phyloP scores from a whole-genome alignment of 2,113 vertebrate genomes.

The Synodontis membranacea region DNA sequence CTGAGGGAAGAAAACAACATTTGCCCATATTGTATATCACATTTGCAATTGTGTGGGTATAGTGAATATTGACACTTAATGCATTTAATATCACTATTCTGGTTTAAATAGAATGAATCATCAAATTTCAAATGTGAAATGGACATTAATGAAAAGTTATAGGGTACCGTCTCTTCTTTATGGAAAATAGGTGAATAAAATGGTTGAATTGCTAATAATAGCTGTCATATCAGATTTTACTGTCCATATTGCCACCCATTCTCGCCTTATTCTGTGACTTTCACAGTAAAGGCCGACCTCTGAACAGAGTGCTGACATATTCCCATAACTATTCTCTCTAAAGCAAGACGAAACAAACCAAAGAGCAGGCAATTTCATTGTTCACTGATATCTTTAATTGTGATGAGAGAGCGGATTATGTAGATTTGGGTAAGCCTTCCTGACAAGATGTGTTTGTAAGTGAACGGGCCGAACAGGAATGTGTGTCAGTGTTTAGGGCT shows the following conservation, averaged over 20 bases:
- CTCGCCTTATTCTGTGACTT: constrained; percentile 36
- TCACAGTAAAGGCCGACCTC: constrained; percentile 38
- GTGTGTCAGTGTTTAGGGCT: constrained; percentile 75
- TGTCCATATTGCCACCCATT: constrained; percentile 32
- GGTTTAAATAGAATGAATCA: not conserved
- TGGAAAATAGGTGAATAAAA: not conserved
- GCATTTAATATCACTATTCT: not conserved
- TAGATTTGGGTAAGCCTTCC: constrained; percentile 79
- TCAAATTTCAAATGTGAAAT: not conserved
- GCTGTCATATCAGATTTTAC: not conserved
- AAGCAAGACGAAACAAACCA: constrained; percentile 75
- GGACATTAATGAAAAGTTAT: no score
- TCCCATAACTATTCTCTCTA: constrained; percentile 58
- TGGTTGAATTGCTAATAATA: not conserved
- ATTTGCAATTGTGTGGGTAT: not conserved
- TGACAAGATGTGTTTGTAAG: constrained; percentile 80
- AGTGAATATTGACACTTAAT: not conserved
- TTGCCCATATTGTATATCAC: not conserved
- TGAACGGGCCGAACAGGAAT: constrained; percentile 77
- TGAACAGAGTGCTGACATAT: constrained; percentile 51
- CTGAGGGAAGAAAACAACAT: not conserved
- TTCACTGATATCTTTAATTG: constrained; percentile 83
- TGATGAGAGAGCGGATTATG: constrained; percentile 79
- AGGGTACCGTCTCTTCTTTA: not conserved
- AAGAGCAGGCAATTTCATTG: constrained; percentile 81